Conservation (phyloP, 2,113 vertebrate genomes). For the Vidua chalybeata region DNA sequence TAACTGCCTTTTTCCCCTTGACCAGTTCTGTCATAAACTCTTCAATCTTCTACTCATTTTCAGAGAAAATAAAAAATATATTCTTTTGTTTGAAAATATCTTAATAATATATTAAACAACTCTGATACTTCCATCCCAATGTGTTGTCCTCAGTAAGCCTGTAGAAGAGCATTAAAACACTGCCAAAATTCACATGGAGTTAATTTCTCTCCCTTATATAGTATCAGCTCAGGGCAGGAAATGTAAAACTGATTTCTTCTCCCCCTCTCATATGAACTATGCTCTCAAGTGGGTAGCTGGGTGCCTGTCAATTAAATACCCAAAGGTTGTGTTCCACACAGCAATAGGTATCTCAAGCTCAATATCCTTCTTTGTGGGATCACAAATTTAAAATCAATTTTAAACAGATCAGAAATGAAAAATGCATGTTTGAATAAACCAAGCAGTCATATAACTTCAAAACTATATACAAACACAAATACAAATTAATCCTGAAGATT, state of each 20-base stretch:
- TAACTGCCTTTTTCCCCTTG: conserved; percentile 43
- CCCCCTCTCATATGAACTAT: rapidly evolving
- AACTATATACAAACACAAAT: background rate
- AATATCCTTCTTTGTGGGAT: background rate
- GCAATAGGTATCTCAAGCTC: background rate
- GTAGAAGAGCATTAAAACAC: background rate
- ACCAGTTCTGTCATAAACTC: conserved; percentile 27
- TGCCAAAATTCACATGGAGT: background rate
- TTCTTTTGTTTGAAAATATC: background rate
- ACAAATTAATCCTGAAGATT: background rate
- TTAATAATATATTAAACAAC: background rate
- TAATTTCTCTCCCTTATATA: background rate
- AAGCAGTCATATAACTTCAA: background rate
- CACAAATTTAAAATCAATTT: background rate
- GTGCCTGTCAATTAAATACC: background rate
- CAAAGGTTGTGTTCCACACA: background rate
- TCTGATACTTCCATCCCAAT: background rate
- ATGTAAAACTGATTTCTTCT: background rate
- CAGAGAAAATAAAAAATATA: background rate
- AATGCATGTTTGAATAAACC: background rate
- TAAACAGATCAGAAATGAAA: background rate
- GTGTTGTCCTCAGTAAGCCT: background rate
- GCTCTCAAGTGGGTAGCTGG: background rate
- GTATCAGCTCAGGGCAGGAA: background rate
- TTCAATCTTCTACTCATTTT: conserved; percentile 15